Evolutionary conservation across 1,140 invertebrate genomes (phyloP), one percentile per base, ranked within the genome.

Genomic region (Bradynema listronoti): DNA sequence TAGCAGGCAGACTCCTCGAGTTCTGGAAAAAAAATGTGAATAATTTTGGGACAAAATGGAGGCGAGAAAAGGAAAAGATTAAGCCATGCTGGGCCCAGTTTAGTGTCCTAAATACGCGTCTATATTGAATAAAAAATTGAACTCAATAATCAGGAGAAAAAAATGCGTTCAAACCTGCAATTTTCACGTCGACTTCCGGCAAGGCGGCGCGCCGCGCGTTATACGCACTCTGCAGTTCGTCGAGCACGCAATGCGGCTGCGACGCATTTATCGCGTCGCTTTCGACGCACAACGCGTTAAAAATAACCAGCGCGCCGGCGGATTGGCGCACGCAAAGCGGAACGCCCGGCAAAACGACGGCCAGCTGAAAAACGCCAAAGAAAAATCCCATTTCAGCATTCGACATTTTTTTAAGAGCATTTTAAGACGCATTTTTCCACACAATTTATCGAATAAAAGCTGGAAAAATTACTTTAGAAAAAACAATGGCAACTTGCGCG

Each of bases 101-200:
- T 39, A 11, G 36, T 11, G 19, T 19, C 19, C 36, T 11, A 39
- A 39, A 39, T 19, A 39, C 19, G 11, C 19, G 36, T 39, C 36
- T 39, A 39, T 11, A 39, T 11, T 39, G 11, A 11, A 39, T 39
- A 11, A 39, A 39, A 39, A 11, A 11, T 19, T 11, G 19, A 11
- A 19, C 19, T 11, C 36, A 11, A 19, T 19, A 39, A 39, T 6
- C 27, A 30, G 27, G 22, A 7, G 41, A 56, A 14, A 1, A 56
- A 19, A 58, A 54, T 19, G 63, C 4, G 16, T 2, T 24, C 66
- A 43, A 11, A 70, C 63, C 66, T 19, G 29, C 36, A 4, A 65
- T 67, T 14, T 68, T 33, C 25, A 65, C 24, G 22, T 65, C 53
- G 32, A 65, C 24, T n/a, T 65, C 63, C 9, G 63, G 66, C 34